phyloP scores from a whole-genome alignment of 2,113 vertebrate species.

The Sphyrna mokarran region DNA sequence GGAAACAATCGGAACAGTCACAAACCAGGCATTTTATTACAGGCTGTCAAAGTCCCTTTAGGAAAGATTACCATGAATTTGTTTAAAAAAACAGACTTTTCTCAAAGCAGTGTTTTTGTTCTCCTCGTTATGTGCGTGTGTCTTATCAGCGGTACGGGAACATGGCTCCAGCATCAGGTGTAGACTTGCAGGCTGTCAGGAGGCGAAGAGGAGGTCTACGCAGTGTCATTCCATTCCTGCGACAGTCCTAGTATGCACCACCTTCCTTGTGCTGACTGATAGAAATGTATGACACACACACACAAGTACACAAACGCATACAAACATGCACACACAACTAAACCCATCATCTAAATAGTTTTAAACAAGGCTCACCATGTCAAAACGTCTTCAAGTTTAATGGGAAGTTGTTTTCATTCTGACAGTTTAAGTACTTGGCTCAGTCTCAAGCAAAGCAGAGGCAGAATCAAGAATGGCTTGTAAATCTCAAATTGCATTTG shows the following conservation, averaged over 20 bases:
- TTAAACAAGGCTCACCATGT: not conserved
- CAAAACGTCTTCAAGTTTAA: not conserved
- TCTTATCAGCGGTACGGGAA: not conserved
- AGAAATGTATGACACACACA: not conserved
- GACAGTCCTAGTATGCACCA: not conserved
- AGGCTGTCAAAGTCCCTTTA: constrained; percentile 14
- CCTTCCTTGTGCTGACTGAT: not conserved
- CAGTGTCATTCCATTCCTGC: not conserved
- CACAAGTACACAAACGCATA: not conserved
- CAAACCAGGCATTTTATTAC: constrained; percentile 14
- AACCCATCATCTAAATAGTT: not conserved
- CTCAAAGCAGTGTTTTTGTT: not conserved
- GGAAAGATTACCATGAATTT: not conserved
- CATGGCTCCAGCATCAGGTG: no score
- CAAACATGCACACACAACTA: not conserved
- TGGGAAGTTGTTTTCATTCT: not conserved
- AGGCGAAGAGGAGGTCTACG: not conserved
- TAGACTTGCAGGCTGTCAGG: not conserved
- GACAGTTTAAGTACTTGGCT: not conserved
- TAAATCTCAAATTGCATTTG: not conserved
- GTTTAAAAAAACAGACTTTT: not conserved
- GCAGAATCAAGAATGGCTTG: not conserved
- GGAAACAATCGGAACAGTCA: not conserved
- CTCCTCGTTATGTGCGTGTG: not conserved
- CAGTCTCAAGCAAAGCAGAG: not conserved